These are phyloP conservation scores for Drosophila anomalipes DNA, from an alignment of 2,888 invertebrate species.

Conservation along the genomic window DNA sequence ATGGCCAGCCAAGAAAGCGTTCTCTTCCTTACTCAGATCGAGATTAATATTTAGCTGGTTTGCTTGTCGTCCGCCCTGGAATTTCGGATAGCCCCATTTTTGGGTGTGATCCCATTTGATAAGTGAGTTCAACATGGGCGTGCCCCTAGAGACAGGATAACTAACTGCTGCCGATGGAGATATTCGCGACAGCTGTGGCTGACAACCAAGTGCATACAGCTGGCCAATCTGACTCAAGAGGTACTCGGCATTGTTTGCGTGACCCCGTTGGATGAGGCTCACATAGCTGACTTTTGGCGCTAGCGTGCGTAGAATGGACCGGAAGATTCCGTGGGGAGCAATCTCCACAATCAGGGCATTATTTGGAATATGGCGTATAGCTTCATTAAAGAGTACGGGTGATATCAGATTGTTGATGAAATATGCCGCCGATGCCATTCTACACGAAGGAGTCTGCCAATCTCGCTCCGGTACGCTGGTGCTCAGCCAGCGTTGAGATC, in stretches of 20 bases:
- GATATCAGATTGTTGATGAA: constrained; percentile 98
- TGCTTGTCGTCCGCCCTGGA: constrained; percentile 87
- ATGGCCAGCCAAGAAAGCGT: constrained; percentile 93
- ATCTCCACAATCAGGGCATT: constrained; percentile 96
- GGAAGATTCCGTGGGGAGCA: constrained; percentile 97
- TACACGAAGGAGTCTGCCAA: constrained; percentile 91
- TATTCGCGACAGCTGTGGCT: constrained; percentile 90
- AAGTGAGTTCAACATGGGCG: constrained; percentile 94
- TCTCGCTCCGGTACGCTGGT: constrained; percentile 94
- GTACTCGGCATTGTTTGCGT: constrained; percentile 90
- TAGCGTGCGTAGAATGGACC: constrained; percentile 95
- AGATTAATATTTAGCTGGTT: constrained; percentile 92
- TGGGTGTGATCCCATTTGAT: constrained; percentile 97
- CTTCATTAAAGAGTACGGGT: constrained; percentile 96
- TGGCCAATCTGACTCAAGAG: constrained; percentile 93
- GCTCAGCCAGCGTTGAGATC: constrained; percentile 95
- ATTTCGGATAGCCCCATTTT: constrained; percentile 94
- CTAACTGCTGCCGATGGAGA: constrained; percentile 86
- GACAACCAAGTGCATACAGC: constrained; percentile 92
- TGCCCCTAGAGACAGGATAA: constrained; percentile 95
- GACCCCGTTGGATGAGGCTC: constrained; percentile 93
- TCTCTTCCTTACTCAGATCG: constrained; percentile 90
- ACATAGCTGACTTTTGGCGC: constrained; percentile 91
- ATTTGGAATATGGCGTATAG: constrained; percentile 92
- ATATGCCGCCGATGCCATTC: constrained; percentile 95